phyloP scores from a whole-genome alignment of 2,888 invertebrate genomes.

The Dicroscelio sp. region DNA sequence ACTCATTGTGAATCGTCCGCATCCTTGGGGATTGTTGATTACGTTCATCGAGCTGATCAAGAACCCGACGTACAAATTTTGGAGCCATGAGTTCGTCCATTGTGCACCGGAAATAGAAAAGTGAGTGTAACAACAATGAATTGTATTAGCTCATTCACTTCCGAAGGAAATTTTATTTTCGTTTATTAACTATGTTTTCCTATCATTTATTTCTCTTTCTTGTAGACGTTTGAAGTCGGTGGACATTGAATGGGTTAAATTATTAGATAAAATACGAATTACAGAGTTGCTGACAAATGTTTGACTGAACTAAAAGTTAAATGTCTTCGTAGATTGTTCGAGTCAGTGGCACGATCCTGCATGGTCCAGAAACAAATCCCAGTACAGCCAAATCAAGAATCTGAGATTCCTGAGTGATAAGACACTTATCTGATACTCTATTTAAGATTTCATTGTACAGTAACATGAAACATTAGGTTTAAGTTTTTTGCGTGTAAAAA shows the following conservation, averaged over 20 bases:
- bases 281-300: too few species aligned
- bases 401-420: constrained; percentile 94
- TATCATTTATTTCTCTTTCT: too few species aligned
- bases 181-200: too few species aligned
- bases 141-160: too few species aligned
- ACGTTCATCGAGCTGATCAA: constrained; percentile 99
- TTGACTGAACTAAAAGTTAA: too few species aligned
- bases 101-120: constrained; percentile 99
- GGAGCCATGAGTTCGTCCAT: constrained; percentile 99
- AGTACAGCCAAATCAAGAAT: constrained; percentile 93
- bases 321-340: constrained; percentile 95
- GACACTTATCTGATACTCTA: constrained; percentile 88
- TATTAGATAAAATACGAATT: too few species aligned
- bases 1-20: constrained; percentile 99
- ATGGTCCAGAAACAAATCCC: constrained; percentile 95
- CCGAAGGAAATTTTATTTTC: too few species aligned
- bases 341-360: constrained; percentile 99
- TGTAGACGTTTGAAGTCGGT: too few species aligned
- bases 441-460: constrained; percentile 89
- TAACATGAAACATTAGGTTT: constrained; percentile 87
- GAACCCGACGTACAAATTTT: constrained; percentile 99
- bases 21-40: constrained; percentile 99
- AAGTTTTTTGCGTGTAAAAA: constrained; percentile 90
- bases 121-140: too few species aligned
- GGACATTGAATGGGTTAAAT: too few species aligned